A percentile compares a stretch with the other conserved stretches of the same genome.
phyloP scores from a whole-genome alignment of 1,140 invertebrate species.

The Neelides sp. region DNA sequence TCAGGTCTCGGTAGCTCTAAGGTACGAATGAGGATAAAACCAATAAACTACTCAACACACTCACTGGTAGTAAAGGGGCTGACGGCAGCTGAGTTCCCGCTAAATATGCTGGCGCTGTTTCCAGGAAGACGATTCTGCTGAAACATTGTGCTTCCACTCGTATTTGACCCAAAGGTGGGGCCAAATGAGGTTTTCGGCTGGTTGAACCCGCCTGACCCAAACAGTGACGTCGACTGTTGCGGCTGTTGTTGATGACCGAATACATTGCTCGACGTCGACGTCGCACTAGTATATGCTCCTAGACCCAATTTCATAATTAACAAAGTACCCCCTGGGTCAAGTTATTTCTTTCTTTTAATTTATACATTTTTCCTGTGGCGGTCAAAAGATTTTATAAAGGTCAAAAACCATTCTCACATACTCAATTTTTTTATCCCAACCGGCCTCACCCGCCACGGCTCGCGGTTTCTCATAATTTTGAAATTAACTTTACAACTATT shows the following conservation, averaged over 20 bases:
- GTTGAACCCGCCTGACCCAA: constrained; percentile 9
- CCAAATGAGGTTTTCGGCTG: constrained; percentile 11
- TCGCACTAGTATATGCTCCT: constrained; percentile 7
- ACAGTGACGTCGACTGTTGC: constrained; percentile 1
- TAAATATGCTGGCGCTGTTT: constrained; percentile 5
- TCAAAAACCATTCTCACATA: too few species aligned
- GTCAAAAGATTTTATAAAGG: too few species aligned
- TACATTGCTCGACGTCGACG: constrained; percentile 11
- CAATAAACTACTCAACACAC: too few species aligned
- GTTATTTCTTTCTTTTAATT: not conserved
- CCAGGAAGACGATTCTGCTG: constrained; percentile 8
- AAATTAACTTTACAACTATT: too few species aligned
- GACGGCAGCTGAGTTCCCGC: constrained; percentile 6
- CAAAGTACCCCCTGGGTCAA: not conserved
- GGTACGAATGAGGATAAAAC: too few species aligned
- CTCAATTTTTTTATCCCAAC: too few species aligned
- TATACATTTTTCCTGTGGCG: too few species aligned
- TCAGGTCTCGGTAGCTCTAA: too few species aligned
- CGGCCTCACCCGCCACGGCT: too few species aligned
- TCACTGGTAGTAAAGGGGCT: too few species aligned
- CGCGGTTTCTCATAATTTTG: too few species aligned
- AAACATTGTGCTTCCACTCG: constrained; percentile 8
- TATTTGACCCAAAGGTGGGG: constrained; percentile 7
- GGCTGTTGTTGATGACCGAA: constrained; percentile 9
- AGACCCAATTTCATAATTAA: not conserved